Percentiles rank a stretch among this genome's conserved stretches.
These are phyloP conservation scores for Augochlorella aurata DNA, from an alignment of 2,888 invertebrate species.

Conservation along the genomic window DNA sequence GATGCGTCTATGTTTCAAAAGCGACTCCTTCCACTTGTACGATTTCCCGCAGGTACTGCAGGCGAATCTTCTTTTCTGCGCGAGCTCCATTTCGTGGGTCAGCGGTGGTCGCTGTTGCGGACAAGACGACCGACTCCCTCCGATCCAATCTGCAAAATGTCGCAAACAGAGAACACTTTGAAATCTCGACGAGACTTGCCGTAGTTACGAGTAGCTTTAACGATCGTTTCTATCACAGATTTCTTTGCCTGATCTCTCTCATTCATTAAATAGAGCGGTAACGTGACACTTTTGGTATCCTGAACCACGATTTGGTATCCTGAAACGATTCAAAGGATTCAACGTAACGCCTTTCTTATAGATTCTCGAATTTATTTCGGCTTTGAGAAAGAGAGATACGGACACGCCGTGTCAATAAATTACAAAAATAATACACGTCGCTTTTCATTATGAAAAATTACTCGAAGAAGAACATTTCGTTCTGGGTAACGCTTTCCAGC, in stretches of 20 bases:
- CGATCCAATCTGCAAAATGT: constrained; percentile 39
- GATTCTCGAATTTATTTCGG: constrained; percentile 10
- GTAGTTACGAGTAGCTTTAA: neutral
- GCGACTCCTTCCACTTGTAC: constrained; percentile 77
- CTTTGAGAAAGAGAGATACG: neutral
- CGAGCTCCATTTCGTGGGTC: neutral
- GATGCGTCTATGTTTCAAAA: constrained; percentile 75
- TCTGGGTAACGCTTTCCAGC: neutral
- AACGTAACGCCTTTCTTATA: neutral
- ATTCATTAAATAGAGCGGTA: neutral
- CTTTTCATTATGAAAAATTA: neutral
- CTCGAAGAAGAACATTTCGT: neutral
- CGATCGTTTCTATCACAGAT: neutral
- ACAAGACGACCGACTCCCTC: neutral
- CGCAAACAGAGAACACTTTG: constrained; percentile 32
- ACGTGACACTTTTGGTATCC: neutral
- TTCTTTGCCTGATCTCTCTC: neutral
- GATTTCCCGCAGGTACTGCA: constrained; percentile 76
- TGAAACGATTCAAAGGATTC: neutral
- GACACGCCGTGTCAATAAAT: neutral
- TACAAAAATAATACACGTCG: constrained; percentile 15
- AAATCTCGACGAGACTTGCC: constrained; percentile 1
- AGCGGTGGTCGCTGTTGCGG: neutral
- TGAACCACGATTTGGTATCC: too few relatives aligned
- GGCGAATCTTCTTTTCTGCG: constrained; percentile 60